Evolutionary conservation across 2,113 vertebrate genomes (phyloP).

Genomic region (Labrus mixtus): DNA sequence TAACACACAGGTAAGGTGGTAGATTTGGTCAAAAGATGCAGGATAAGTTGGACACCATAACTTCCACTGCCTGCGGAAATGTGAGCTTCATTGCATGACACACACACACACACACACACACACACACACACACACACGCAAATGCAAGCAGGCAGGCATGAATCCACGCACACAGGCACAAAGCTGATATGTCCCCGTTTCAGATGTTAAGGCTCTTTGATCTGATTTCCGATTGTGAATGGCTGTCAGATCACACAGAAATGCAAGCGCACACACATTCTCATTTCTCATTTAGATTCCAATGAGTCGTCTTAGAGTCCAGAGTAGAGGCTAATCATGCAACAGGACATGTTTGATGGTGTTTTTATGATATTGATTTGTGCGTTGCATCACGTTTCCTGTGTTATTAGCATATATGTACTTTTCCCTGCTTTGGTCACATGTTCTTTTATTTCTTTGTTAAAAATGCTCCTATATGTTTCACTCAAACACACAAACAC

Average conservation of each 20-base stretch:
- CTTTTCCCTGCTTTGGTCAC: not conserved
- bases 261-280: conserved; percentile 12
- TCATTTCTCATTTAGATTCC: too few relatives aligned
- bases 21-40: too few relatives aligned
- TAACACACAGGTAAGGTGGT: too few relatives aligned
- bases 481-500: conserved; percentile 1
- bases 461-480: not conserved
- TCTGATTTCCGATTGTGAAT: conserved; percentile 4
- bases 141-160: too few relatives aligned
- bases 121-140: too few relatives aligned
- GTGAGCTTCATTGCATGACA: too few relatives aligned
- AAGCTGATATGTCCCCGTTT: not conserved
- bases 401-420: too few relatives aligned
- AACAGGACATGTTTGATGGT: not conserved
- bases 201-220: conserved; percentile 6
- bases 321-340: not conserved
- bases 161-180: not conserved
- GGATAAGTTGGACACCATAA: too few relatives aligned
- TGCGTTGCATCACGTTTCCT: too few relatives aligned
- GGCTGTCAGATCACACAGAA: conserved; percentile 30
- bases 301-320: not conserved
- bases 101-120: too few relatives aligned
- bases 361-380: not conserved
- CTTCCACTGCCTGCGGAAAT: too few relatives aligned
- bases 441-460: not conserved